Conservation (phyloP, 1,140 invertebrate genomes). For the Drosophila miranda region DNA sequence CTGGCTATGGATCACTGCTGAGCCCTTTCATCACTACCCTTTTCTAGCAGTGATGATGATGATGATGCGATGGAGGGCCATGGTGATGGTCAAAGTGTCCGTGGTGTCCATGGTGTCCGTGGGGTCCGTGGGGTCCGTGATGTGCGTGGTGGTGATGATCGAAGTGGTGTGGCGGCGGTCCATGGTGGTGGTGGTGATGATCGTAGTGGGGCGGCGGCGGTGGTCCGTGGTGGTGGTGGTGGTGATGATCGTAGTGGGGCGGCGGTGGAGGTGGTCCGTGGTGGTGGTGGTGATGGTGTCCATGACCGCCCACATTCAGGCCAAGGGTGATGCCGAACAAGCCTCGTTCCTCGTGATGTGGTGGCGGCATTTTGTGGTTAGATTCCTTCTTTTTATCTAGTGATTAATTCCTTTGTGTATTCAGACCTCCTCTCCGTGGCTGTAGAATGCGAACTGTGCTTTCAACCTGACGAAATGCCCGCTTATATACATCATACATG, state of each 20-base stretch:
- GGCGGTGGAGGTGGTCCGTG: conserved; percentile 16
- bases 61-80: conserved; percentile 28
- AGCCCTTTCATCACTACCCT: no score
- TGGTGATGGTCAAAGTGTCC: conserved; percentile 30
- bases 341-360: conserved; percentile 50
- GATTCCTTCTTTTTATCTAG: background rate
- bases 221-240: conserved; percentile 29
- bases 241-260: conserved; percentile 29
- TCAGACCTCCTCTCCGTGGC: conserved; percentile 29
- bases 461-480: conserved; percentile 21
- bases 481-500: conserved; percentile 42
- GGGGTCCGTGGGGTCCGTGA: conserved; percentile 29
- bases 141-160: conserved; percentile 54
- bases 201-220: conserved; percentile 7
- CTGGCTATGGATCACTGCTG: conserved; percentile 27
- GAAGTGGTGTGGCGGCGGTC: conserved; percentile 27
- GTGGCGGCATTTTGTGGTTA: conserved; percentile 48
- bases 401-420: conserved; percentile 2
- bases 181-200: conserved; percentile 30
- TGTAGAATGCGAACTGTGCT: conserved; percentile 38
- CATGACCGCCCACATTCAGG: conserved; percentile 45
- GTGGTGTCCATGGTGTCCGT: conserved; percentile 49
- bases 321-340: conserved; percentile 66
- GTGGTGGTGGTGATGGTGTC: conserved; percentile 41
- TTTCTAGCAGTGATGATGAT: conserved; percentile 54